Percentiles rank a stretch among this genome's conserved stretches.
Conservation (phyloP, 2,888 invertebrate species). For the Trilocha varians region DNA sequence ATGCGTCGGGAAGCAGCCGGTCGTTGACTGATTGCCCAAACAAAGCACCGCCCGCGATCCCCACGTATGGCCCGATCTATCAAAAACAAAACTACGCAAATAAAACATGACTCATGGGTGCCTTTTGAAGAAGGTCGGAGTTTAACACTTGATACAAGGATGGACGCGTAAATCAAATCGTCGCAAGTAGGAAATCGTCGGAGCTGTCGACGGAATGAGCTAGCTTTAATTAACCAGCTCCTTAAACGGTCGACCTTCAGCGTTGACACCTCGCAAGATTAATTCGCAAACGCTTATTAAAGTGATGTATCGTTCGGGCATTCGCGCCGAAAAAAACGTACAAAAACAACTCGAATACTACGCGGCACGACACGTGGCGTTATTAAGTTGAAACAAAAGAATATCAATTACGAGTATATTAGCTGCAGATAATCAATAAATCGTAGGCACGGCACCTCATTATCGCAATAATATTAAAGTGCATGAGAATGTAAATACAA, state of each 20-base stretch:
- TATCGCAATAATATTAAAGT: no score
- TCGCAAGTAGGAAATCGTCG: constrained; percentile 40
- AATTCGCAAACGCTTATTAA: constrained; percentile 35
- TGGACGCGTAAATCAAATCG: constrained; percentile 52
- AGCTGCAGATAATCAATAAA: no score
- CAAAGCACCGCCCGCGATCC: constrained; percentile 28
- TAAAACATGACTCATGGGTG: constrained; percentile 44
- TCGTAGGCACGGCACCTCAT: no score
- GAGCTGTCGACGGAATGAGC: constrained; percentile 25
- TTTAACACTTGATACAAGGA: constrained; percentile 41
- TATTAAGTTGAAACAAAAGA: no score
- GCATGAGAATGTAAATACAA: no score
- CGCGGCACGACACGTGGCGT: not conserved
- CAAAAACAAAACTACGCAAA: constrained; percentile 39
- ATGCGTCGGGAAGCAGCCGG: constrained; percentile 45
- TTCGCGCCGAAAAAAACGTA: not conserved
- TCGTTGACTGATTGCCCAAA: constrained; percentile 52
- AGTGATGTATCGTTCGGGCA: constrained; percentile 2
- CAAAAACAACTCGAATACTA: not conserved
- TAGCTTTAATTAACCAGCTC: constrained; percentile 51
- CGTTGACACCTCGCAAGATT: constrained; percentile 37
- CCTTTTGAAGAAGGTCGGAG: constrained; percentile 56
- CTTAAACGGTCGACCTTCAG: constrained; percentile 45
- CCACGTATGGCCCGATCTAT: constrained; percentile 34
- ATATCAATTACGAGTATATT: no score